Base-by-base conservation (phyloP, 1,140 invertebrate species). In the Rhopalosiphum maidis region DNA sequence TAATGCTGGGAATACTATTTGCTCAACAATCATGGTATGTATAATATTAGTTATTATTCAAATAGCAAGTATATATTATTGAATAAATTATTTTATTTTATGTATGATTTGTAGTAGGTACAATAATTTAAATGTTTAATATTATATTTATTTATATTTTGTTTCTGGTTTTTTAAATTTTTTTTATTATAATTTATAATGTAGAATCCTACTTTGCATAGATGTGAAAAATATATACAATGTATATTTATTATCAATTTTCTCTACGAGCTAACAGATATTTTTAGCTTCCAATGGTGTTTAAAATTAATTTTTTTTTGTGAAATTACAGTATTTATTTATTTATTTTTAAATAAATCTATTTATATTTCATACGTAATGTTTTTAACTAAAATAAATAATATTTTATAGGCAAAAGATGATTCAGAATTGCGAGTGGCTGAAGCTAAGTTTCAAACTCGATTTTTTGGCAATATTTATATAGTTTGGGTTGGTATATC, bases 381-480 rank as follows among this genome's bases (percentile, higher is more conserved):
- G 35, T 37, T 82, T 88, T 87, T 48, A 89, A 60, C 11, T n/a
- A 18, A 41, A 90, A 60, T 23, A 77, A 92, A 22, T 85, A 30
- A 43, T 94, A 5, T 77, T 91, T 83, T 48, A 30, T 4, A 96
- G 95, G 96, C 96, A 21, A 94, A 96, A 41, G 97, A 97, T 93
- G 97, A 96, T 95, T 96, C 96, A 22, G 96, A 97, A 43, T 97
- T 98, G 94, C 97, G 97, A 94, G 96, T 97, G 86, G 98, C 98
- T 0, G 96, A 98, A 93, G 98, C 98, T 0, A 96, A 96, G 94
- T 99, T 99, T 94, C 96, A 97, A 46, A 96, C 97, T 9, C 97
- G 97, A 0, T 95, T 99, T 35, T 97, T 97, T 1, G 99, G 98
- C 11, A 96, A 96, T 0, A 96, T 99, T 18, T 96, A 97, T 95